Evolutionary conservation across 2,113 vertebrate species (phyloP), one percentile per base, ranked within the genome.

Genomic region (Tragelaphus strepsiceros): DNA sequence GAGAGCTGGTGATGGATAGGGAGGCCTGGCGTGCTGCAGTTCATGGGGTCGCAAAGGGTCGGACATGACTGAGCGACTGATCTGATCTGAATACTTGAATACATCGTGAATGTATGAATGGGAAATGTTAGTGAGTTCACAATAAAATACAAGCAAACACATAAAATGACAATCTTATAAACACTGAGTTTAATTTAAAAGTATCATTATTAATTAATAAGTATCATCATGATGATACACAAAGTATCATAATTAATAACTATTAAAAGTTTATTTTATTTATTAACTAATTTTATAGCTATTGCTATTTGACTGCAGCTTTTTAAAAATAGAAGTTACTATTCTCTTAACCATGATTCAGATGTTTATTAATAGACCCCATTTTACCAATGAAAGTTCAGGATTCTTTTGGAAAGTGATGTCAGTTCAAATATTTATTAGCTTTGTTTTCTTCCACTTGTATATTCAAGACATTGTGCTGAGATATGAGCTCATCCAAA

Each of bases 361-460:
- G 53, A 58, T 8, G 62, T 59, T 96, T 95, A 22, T 93, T 98
- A 92, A 80, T 49, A 54, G 24, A 26, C 91, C 97, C 30, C 93
- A 1, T 84, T 96, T 30, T 94, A 58, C 10, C 28, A 22, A 54
- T 90, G 78, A 90, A 97, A 84, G 51, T 97, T 32, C 2, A 10
- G 89, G 39, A 10, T 94, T 67, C 15, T 97, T 98, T 98, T 92
- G 56, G 77, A 96, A 96, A 58, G 43, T 86, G 86, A 61, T 56
- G n/a, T 32, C 81, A 91, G n/a, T 77, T 91, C 77, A 97, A 95
- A 67, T 96, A 84, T 90, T 87, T 15, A 10, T 78, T 91, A 62
- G 32, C 82, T 85, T 95, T 95, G 67, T 84, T 92, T 82, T 88
- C 59, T 97, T 98, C 89, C 71, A 85, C 58, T 84, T 96, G 54